Conservation (phyloP, 2,888 invertebrate species). For the Balanococcus diminutus region DNA sequence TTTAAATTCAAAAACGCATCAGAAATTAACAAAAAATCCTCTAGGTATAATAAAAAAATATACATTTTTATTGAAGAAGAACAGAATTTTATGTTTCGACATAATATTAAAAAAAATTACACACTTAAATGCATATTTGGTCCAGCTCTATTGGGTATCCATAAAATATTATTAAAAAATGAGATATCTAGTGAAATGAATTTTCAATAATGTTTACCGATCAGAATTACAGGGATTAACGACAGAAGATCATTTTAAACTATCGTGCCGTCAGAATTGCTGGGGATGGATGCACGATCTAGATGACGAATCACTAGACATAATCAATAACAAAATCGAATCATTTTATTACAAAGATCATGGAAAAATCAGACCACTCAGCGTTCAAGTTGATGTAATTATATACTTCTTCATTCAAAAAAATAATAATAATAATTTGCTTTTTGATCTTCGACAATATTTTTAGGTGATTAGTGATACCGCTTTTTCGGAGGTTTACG, state of each 20-base stretch:
- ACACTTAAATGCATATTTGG: too few relatives aligned
- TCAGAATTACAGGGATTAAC: background rate
- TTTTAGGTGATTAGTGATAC: background rate
- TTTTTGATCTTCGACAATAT: background rate
- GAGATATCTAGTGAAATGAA: too few relatives aligned
- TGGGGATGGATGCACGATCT: background rate
- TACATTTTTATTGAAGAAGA: too few relatives aligned
- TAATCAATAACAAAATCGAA: background rate
- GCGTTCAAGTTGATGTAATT: background rate
- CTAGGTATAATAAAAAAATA: too few relatives aligned
- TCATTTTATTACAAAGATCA: background rate
- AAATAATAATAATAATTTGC: background rate
- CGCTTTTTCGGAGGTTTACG: background rate
- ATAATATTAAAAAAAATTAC: too few relatives aligned
- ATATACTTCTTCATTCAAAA: background rate
- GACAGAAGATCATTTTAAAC: conserved; percentile 26
- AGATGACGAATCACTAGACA: conserved; percentile 1
- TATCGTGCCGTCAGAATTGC: conserved; percentile 1
- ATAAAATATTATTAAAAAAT: too few relatives aligned
- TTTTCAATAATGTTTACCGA: too few relatives aligned
- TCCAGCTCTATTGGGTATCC: too few relatives aligned
- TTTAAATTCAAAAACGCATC: too few relatives aligned
- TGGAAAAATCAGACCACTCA: background rate
- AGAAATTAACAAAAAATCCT: too few relatives aligned
- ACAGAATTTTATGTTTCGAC: too few relatives aligned